Evolutionary conservation across 2,888 invertebrate genomes (phyloP), one percentile per base, ranked within the genome.

Genomic region (Heliconius sara): DNA sequence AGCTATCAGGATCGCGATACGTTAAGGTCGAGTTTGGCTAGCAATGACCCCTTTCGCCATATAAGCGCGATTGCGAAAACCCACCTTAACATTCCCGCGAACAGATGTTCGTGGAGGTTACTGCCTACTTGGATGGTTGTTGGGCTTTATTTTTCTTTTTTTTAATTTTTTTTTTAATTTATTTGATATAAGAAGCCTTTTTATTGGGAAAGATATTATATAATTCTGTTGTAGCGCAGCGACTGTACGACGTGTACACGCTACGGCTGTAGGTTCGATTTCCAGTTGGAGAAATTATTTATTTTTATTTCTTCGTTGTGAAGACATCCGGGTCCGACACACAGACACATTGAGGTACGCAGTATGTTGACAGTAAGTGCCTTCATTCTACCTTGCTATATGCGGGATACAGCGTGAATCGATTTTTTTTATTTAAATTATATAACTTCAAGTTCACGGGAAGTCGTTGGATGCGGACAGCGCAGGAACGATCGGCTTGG

Each of bases 11-110:
- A 78, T 67, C 78, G 78, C 65, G 79, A 65, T 72, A 66, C 76
- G 63, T 70, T 90, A 89, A 92, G 92, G 92, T 88, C 91, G 89
- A 84, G 87, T 85, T 85, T 87, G 83, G 85, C 86, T 89, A 89
- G 91, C 92, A 92, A 90, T 92, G 93, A 92, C 92, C 93, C 87
- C 90, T 88, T 91, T 92, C 87, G 83, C 93, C 92, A 87, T 92
- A 90, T 92, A 91, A 83, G 87, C 89, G 84, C 84, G 77, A 84
- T 92, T 92, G 91, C 90, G 88, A 91, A 91, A 91, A 87, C 83
- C 84, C 87, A 86, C 89, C 89, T 88, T 86, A 87, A 86, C 89
- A 88, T 89, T 89, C 91, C 90, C 88, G 84, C 79, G 83, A 86
- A 89, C 92, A 92, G 87, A 88, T 91, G 91, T 87, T 88, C 88